A percentile compares a stretch with the other conserved stretches of the same genome.
phyloP scores from a whole-genome alignment of 2,797 vertebrate genomes.

The Psittacula derbiana region DNA sequence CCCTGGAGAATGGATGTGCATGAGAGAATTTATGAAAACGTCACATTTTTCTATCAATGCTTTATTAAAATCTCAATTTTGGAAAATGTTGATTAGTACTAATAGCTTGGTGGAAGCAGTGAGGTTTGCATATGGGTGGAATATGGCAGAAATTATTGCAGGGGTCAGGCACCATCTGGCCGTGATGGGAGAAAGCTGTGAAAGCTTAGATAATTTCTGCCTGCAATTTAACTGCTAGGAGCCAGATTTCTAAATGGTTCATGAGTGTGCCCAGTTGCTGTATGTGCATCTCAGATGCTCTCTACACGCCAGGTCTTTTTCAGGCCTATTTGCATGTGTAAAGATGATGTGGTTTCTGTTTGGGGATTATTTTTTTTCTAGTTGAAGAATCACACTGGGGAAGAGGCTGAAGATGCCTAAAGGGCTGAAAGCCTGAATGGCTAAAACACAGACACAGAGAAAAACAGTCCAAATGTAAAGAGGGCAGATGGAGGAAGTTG shows the following conservation, averaged over 20 bases:
- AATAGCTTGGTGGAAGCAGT: constrained; percentile 36
- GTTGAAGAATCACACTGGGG: background rate
- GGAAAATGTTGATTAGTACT: constrained; percentile 14
- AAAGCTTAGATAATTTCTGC: constrained; percentile 24
- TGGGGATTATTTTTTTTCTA: background rate
- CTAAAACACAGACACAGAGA: background rate
- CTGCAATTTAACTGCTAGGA: constrained; percentile 25
- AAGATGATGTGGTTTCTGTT: background rate
- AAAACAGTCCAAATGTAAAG: background rate
- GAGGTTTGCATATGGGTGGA: constrained; percentile 40
- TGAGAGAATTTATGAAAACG: constrained; percentile 1
- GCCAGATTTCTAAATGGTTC: constrained; percentile 29
- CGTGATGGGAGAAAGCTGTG: background rate
- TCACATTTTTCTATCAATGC: background rate
- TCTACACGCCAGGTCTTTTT: background rate
- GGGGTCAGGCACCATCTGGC: constrained; percentile 54
- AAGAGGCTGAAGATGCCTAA: background rate
- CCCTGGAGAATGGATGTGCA: background rate
- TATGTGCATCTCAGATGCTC: background rate
- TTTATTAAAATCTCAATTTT: constrained; percentile 41
- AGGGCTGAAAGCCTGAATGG: background rate
- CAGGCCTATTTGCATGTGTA: background rate
- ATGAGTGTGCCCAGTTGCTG: background rate
- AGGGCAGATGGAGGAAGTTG: background rate
- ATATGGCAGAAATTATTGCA: constrained; percentile 42